Conservation (phyloP, 2,113 vertebrate genomes). For the Mobula hypostoma region DNA sequence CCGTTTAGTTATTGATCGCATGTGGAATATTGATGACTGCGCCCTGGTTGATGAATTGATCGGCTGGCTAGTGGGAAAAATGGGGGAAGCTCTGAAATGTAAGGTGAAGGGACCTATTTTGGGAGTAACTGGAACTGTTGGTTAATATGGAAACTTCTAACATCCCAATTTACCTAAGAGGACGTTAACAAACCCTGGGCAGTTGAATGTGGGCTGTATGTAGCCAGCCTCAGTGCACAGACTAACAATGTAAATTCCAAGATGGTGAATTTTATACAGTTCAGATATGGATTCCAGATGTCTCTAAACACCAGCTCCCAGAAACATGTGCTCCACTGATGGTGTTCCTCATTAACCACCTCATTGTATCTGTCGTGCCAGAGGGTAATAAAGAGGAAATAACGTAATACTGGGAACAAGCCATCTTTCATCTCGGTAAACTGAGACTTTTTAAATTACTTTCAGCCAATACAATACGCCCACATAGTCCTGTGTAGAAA, state of each 20-base stretch:
- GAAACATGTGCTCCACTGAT: too few species aligned
- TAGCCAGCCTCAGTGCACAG: neutral
- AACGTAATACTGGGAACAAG: neutral
- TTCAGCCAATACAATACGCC: neutral
- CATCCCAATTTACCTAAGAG: neutral
- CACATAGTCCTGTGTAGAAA: neutral
- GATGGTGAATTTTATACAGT: too few species aligned
- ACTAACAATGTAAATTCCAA: neutral
- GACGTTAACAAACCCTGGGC: neutral
- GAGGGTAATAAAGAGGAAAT: slow-evolving; percentile 21
- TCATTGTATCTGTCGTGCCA: neutral
- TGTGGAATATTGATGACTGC: neutral
- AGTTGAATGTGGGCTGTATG: neutral
- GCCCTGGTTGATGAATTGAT: neutral
- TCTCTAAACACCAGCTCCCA: neutral
- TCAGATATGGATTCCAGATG: neutral
- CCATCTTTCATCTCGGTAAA: neutral
- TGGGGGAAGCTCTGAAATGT: neutral
- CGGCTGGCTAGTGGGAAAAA: neutral
- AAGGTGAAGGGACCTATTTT: neutral
- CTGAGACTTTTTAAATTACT: neutral
- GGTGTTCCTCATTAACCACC: neutral
- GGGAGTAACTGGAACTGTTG: neutral
- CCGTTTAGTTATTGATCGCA: too few species aligned
- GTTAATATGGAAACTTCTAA: neutral